Base-by-base conservation (phyloP, 2,797 vertebrate species). In the Anabas testudineus region DNA sequence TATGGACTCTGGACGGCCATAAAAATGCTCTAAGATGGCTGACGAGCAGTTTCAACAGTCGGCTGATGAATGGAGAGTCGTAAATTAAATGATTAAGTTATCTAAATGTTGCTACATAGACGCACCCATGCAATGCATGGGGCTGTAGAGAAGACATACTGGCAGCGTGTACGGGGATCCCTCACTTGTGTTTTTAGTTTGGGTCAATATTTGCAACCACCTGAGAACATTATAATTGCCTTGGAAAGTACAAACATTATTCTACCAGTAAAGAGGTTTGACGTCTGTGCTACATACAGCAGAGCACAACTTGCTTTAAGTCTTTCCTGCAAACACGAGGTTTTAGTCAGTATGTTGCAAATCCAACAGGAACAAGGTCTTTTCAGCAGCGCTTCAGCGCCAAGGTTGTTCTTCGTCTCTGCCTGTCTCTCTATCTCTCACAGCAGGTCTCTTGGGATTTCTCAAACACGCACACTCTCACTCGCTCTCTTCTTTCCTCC, bases 1-100 rank as follows among this genome's bases (percentile, higher is more conserved):
- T 26, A 0, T 49, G 82, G 54, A 91, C 87, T 87, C 78, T 84
- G 83, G 16, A 80, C 65, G 15, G 65, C 76, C 66, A 58, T 88
- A 83, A 88, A 87, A 66, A 26, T 28, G 34, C 53, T 48, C 6
- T 45, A 36, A 70, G 22, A 21, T 39, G 66, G 30, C 41, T 46
- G 55, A 39, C 55, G 47, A n/a, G n/a, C 1, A 9, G 30, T 59
- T 30, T 71, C 39, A 26, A 43, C 1, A 14, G 32, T 18, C 46
- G 1, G 46, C 16, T 15, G n/a, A 39, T 36, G 26, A 76, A 48
- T 36, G 39, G 34, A 42, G 19, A 15, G 26, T 0, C 12, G 64
- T 71, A 14, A 30, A 65, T 48, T 5, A 56, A 64, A 18, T 19
- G 10, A 37, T 51, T 15, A 0, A 18, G 10, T 61, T 30, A 80